phyloP scores from a whole-genome alignment of 1,140 invertebrate genomes.

The Psilanteris sp. region DNA sequence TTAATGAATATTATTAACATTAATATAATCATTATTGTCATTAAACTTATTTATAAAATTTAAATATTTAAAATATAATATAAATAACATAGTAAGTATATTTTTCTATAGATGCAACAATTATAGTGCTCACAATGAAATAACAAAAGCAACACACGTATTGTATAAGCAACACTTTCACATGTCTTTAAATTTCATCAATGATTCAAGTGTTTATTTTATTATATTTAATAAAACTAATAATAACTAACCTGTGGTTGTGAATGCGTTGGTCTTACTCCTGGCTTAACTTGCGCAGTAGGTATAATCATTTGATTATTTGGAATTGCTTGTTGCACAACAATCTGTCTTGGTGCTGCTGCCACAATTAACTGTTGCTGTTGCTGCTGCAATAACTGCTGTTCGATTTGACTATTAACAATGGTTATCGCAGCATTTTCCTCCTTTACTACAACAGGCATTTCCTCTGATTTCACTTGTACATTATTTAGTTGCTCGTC shows the following conservation, averaged over 20 bases:
- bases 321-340: constrained; percentile 79
- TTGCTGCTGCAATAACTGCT: constrained; percentile 61
- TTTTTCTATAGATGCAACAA: too few species aligned
- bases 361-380: constrained; percentile 73
- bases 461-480: constrained; percentile 65
- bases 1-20: too few species aligned
- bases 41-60: too few species aligned
- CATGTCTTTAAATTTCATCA: too few species aligned
- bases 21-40: too few species aligned
- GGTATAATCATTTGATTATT: constrained; percentile 78
- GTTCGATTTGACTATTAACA: constrained; percentile 68
- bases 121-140: too few species aligned
- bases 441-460: constrained; percentile 64
- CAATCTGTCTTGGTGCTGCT: constrained; percentile 77
- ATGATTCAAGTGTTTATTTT: too few species aligned
- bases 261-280: constrained; percentile 69
- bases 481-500: constrained; percentile 71
- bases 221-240: too few species aligned
- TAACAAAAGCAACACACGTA: too few species aligned
- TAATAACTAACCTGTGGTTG: constrained; percentile 73
- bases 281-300: constrained; percentile 70
- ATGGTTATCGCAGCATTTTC: constrained; percentile 59
- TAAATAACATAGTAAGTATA: too few species aligned
- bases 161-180: too few species aligned
- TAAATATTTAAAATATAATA: too few species aligned